These are phyloP conservation scores for Lepidostoma basale DNA, from an alignment of 1,140 invertebrate species.

Conservation along the genomic window DNA sequence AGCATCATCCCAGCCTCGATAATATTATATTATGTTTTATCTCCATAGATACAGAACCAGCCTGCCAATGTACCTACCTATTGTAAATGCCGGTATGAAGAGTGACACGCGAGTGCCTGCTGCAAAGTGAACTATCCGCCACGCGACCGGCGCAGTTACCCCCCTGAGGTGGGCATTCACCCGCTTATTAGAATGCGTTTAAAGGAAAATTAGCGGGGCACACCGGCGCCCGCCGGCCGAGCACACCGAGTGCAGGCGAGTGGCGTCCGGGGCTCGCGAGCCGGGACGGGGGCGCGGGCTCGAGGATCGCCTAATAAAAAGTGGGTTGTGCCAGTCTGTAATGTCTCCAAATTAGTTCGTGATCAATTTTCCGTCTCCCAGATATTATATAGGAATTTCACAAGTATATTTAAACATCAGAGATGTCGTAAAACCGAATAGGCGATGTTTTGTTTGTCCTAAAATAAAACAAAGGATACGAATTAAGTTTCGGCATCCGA, in stretches of 20 bases:
- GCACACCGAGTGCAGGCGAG: not conserved
- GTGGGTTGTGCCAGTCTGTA: slow-evolving; percentile 7
- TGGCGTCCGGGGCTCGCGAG: not conserved
- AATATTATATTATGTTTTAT: too few relatives aligned
- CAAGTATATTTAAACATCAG: not conserved
- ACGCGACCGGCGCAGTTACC: not conserved
- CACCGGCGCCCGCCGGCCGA: too few relatives aligned
- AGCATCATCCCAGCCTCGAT: too few relatives aligned
- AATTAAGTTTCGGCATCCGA: slow-evolving; percentile 6
- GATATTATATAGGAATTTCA: not conserved
- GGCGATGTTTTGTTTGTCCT: not conserved
- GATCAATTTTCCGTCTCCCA: slow-evolving; percentile 6
- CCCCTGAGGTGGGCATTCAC: not conserved
- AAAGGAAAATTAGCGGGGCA: not conserved
- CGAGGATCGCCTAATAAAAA: not conserved
- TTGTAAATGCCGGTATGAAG: too few relatives aligned
- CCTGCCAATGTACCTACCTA: too few relatives aligned
- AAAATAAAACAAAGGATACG: not conserved
- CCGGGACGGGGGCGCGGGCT: not conserved
- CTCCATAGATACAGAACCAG: too few relatives aligned
- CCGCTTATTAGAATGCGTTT: not conserved
- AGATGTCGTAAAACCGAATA: slow-evolving; percentile 14
- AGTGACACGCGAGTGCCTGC: not conserved
- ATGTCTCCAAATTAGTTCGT: slow-evolving; percentile 17
- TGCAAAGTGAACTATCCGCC: not conserved